A percentile compares a stretch with the other conserved stretches of the same genome.
These are phyloP conservation scores for Paramormyrops kingsleyae DNA, from an alignment of 2,113 vertebrate genomes.

Conservation along the genomic window DNA sequence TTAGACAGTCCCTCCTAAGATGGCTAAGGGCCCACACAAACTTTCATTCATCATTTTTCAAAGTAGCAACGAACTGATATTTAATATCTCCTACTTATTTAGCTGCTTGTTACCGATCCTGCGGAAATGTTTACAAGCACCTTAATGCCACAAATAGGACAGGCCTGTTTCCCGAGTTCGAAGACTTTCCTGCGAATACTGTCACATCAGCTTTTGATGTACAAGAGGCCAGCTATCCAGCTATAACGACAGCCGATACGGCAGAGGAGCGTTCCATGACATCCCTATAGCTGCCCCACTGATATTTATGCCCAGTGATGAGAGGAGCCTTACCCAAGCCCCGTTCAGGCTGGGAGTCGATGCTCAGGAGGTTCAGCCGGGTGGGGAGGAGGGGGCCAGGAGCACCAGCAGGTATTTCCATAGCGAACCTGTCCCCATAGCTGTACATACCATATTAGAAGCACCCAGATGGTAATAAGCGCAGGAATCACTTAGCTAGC, in stretches of 20 bases:
- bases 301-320: neutral
- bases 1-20: neutral
- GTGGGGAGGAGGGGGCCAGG: neutral
- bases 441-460: neutral
- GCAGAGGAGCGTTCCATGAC: neutral
- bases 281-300: neutral
- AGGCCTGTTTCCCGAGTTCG: neutral
- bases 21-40: neutral
- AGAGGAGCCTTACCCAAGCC: neutral
- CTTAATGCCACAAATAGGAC: neutral
- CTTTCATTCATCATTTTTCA: neutral
- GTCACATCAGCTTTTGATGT: neutral
- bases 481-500: neutral
- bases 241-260: neutral
- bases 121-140: neutral
- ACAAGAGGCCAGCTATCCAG: neutral
- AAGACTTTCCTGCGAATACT: neutral
- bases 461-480: neutral
- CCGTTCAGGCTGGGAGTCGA: neutral
- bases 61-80: neutral
- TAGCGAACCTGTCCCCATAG: neutral
- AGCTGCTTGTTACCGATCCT: neutral
- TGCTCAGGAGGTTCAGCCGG: neutral
- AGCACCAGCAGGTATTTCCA: neutral
- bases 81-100: neutral